A percentile compares a stretch with the other conserved stretches of the same genome.
phyloP scores from a whole-genome alignment of 2,797 vertebrate genomes.

The Microctenopoma steveboyesi region DNA sequence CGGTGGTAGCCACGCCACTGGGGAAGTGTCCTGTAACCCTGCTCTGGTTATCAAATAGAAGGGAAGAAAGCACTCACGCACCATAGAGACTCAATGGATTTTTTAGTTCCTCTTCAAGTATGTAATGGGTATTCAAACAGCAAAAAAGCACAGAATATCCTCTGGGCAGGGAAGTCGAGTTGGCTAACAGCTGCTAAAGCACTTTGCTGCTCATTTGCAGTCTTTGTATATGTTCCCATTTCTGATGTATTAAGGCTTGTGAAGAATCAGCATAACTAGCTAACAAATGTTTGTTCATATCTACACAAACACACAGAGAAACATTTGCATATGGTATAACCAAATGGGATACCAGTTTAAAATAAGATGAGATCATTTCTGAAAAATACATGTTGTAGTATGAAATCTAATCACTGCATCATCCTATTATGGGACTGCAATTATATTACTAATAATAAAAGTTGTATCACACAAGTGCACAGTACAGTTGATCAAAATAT shows the following conservation, averaged over 20 bases:
- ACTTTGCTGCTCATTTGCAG: conserved; percentile 41
- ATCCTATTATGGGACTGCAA: too few relatives aligned
- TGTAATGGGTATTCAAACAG: conserved; percentile 39
- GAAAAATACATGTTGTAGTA: background rate
- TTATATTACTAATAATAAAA: too few relatives aligned
- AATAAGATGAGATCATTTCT: too few relatives aligned
- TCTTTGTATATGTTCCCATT: conserved; percentile 24
- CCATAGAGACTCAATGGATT: background rate
- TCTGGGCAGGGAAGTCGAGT: conserved; percentile 10
- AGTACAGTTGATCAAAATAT: too few relatives aligned
- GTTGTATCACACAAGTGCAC: too few relatives aligned
- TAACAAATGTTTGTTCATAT: background rate
- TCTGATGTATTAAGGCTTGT: conserved; percentile 22
- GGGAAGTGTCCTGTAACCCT: conserved; percentile 42
- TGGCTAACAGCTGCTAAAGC: conserved; percentile 45
- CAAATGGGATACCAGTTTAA: too few relatives aligned
- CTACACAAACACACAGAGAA: background rate
- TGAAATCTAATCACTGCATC: background rate
- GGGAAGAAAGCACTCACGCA: conserved; percentile 39
- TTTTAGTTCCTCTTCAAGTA: conserved; percentile 3
- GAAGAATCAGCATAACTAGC: conserved; percentile 12
- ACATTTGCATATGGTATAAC: too few relatives aligned
- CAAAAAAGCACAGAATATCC: conserved; percentile 24
- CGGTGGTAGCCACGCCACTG: conserved; percentile 18
- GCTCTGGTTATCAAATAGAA: conserved; percentile 42